Conservation (phyloP, 2,113 vertebrate genomes). For the Cyprinodon variegatus region DNA sequence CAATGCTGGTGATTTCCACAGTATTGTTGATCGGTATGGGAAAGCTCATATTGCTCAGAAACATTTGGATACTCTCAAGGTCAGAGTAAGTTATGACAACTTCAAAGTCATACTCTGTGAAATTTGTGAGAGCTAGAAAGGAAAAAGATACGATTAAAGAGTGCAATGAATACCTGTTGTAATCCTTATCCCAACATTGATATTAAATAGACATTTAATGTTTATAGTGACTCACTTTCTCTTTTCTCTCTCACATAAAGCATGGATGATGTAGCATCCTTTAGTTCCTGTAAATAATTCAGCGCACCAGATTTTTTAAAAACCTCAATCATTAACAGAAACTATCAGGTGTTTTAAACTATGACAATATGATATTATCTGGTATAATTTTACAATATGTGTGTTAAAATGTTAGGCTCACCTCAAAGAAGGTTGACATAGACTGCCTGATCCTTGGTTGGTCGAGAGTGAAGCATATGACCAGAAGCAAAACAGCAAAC, state of each 20-base stretch:
- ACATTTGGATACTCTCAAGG: neutral
- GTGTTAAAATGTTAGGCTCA: slow-evolving; percentile 10
- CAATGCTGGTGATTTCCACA: slow-evolving; percentile 8
- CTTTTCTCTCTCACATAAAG: slow-evolving; percentile 33
- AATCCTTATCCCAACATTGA: neutral
- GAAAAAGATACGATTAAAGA: neutral
- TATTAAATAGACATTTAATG: neutral
- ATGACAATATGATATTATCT: neutral
- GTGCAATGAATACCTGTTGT: neutral
- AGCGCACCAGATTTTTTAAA: neutral
- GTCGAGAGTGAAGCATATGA: slow-evolving; percentile 20
- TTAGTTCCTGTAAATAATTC: slow-evolving; percentile 9
- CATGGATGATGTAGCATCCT: neutral
- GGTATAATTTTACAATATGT: neutral
- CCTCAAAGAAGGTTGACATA: slow-evolving; percentile 8
- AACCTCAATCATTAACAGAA: neutral
- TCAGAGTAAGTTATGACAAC: slow-evolving; percentile 1
- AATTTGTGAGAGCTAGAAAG: slow-evolving; percentile 2
- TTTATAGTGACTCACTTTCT: slow-evolving; percentile 25
- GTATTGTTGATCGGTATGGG: neutral
- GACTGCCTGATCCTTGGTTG: neutral
- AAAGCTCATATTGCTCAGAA: neutral
- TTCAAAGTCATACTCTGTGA: slow-evolving; percentile 1
- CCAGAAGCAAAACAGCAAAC: slow-evolving; percentile 28
- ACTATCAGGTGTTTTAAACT: neutral